Base-by-base conservation (phyloP, 2,888 invertebrate species). In the Hedychridium roseum region DNA sequence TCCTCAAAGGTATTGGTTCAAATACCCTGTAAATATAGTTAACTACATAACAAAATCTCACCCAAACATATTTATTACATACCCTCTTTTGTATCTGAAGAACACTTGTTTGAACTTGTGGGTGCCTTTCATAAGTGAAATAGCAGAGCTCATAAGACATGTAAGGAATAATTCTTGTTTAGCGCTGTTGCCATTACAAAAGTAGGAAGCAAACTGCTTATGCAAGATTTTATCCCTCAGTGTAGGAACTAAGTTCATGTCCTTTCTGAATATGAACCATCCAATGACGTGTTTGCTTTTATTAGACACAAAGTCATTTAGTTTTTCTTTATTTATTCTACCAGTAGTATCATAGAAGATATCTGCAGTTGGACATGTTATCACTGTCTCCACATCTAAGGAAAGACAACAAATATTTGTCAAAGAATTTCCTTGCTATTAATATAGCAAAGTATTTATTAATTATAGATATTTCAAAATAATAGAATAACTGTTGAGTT, bases 221-320 rank as follows among this genome's bases (percentile, higher is more conserved):
- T 88, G 85, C 54, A 88, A 80, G 54, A 85, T 72, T 76, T 83
- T 86, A 57, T 88, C 87, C 49, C 86, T 78, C 51, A 88, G 80
- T 1, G 86, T 85, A n/a, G 85, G 82, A 59, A 81, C 82, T 17
- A 85, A 79, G 31, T 78, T 80, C 36, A 80, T 80, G 41, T 83
- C 82, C 56, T 81, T 81, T 55, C 86, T 82, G 66, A 84, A 87
- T 71, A 84, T 85, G 70, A 86, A 88, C 88, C 88, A 88, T 16
- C 87, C 88, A 6, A 88, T 83, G 15, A 88, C 82, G 76, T 84
- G 83, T 57, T 79, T 81, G 15, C 82, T 81, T 48, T 82, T 80
- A 46, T 79, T 79, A 1, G 82, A 81, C 11, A 88, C 70, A 46
- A 87, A 78, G 3, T 80, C 79, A 43, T 77, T 73, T 2, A 88